These are phyloP conservation scores for Sclerurus mexicanus DNA, from an alignment of 2,113 vertebrate genomes.

Conservation along the genomic window DNA sequence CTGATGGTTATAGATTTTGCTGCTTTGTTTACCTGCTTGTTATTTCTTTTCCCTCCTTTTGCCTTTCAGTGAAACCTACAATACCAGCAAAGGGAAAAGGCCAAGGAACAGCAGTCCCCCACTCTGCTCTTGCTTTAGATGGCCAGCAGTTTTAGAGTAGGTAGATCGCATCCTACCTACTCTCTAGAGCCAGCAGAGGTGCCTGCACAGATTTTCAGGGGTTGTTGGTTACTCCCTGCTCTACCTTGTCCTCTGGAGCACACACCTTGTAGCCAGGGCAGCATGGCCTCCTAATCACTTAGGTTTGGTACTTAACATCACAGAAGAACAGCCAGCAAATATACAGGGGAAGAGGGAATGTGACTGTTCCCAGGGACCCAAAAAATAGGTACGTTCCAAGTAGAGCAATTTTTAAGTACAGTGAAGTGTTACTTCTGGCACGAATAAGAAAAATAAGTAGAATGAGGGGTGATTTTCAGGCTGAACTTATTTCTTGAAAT, in stretches of 20 bases:
- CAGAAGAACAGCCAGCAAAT: neutral
- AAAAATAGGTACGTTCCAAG: neutral
- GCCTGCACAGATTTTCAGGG: neutral
- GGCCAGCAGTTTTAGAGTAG: neutral
- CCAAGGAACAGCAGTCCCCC: neutral
- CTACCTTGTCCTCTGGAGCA: neutral
- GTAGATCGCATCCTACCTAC: neutral
- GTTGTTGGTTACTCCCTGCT: neutral
- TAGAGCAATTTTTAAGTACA: neutral
- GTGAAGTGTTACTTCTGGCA: neutral
- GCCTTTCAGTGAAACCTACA: neutral
- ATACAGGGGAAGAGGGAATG: neutral
- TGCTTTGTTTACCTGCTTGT: neutral
- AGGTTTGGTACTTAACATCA: neutral
- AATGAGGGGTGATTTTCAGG: conserved; percentile 17
- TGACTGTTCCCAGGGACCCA: neutral
- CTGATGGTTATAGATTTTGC: neutral
- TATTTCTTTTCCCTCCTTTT: neutral
- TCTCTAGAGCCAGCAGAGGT: neutral
- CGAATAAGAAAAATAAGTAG: conserved; percentile 4
- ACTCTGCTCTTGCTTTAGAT: neutral
- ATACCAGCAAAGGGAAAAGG: neutral
- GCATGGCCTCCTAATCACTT: neutral
- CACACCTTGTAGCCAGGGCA: neutral
- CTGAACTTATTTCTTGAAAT: neutral